phyloP scores from a whole-genome alignment of 2,113 vertebrate species.

The Eudyptes chrysolophus region DNA sequence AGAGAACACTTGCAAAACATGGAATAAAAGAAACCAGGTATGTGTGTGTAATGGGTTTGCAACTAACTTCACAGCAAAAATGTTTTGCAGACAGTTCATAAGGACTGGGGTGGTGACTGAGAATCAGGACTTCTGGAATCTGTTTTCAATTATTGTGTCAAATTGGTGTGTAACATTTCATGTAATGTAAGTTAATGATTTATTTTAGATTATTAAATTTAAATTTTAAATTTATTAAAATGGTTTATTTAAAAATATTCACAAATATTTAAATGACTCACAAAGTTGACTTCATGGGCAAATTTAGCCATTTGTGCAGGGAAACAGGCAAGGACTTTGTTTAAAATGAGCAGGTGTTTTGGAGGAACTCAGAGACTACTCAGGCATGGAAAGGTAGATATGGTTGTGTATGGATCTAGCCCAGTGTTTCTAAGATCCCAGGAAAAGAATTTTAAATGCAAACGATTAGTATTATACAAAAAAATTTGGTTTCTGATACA shows the following conservation, averaged over 20 bases:
- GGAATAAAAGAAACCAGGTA: slow-evolving; percentile 84
- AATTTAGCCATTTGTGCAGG: neutral
- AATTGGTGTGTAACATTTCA: neutral
- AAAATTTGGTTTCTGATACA: neutral
- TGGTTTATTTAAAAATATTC: neutral
- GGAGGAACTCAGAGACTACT: neutral
- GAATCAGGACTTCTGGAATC: neutral
- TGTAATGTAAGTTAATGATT: neutral
- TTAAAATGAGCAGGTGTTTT: neutral
- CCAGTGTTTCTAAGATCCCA: neutral
- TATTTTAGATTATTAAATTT: neutral
- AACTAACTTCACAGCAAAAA: neutral
- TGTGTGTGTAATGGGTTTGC: neutral
- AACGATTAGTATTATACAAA: neutral
- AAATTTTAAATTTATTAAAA: too few species aligned
- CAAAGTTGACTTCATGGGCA: neutral
- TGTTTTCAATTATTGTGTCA: neutral
- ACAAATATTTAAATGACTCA: neutral
- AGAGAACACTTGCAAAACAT: slow-evolving; percentile 83
- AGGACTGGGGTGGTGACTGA: neutral
- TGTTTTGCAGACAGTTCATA: neutral
- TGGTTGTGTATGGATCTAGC: neutral
- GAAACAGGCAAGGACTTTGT: neutral
- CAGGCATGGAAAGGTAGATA: neutral
- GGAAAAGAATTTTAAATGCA: neutral